These are phyloP conservation scores for Mythimna vitellina DNA, from an alignment of 2,888 invertebrate genomes.

Conservation along the genomic window DNA sequence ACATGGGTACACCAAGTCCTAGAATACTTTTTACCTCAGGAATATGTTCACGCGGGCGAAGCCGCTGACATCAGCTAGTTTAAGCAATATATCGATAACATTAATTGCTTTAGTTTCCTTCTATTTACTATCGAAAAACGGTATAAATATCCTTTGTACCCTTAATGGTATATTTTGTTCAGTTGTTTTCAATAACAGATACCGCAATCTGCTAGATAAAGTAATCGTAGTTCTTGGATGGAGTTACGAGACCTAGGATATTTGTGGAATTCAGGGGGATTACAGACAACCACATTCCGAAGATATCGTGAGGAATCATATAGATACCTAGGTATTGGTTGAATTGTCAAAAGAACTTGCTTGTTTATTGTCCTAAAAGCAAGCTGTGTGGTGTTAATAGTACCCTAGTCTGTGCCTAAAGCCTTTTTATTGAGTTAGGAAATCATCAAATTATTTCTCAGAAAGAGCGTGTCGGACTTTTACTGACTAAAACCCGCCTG, in stretches of 20 bases:
- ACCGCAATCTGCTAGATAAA: slow-evolving; percentile 30
- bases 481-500: too few relatives aligned
- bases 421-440: too few relatives aligned
- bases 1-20: too few relatives aligned
- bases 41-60: too few relatives aligned
- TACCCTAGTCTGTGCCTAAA: too few relatives aligned
- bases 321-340: not conserved
- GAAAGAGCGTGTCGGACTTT: too few relatives aligned
- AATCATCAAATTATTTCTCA: too few relatives aligned
- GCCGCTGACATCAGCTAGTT: not conserved
- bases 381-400: not conserved
- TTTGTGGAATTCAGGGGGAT: not conserved
- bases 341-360: not conserved
- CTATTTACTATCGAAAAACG: slow-evolving; percentile 17
- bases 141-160: slow-evolving; percentile 8
- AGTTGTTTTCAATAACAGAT: slow-evolving; percentile 17
- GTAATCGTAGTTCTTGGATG: slow-evolving; percentile 8
- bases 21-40: too few relatives aligned
- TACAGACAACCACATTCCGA: not conserved
- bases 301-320: not conserved
- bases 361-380: not conserved
- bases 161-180: slow-evolving; percentile 17
- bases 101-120: slow-evolving; percentile 43
- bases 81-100: slow-evolving; percentile 44
- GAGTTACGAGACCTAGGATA: slow-evolving; percentile 19